phyloP scores from a whole-genome alignment of 2,888 invertebrate genomes.

The Pandemis cinnamomeana region DNA sequence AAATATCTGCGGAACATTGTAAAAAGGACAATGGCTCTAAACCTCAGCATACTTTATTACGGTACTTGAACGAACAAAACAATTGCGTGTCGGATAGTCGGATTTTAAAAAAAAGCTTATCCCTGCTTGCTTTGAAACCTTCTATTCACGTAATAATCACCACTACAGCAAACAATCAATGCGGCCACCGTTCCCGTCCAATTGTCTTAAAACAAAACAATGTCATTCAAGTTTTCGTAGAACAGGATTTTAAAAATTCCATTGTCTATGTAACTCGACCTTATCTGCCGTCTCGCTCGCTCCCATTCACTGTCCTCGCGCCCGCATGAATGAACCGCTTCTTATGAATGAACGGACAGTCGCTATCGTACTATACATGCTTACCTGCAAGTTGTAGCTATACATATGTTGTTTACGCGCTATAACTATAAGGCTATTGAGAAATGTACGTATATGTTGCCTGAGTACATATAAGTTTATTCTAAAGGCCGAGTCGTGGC shows the following conservation, averaged over 20 bases:
- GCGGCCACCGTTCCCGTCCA: slow-evolving; percentile 54
- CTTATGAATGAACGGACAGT: slow-evolving; percentile 82
- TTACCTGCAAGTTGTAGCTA: slow-evolving; percentile 60
- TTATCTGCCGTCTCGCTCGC: slow-evolving; percentile 74
- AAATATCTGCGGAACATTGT: not conserved
- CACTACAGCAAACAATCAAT: slow-evolving; percentile 59
- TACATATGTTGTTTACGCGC: slow-evolving; percentile 59
- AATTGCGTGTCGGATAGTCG: slow-evolving; percentile 19
- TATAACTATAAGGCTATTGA: slow-evolving; percentile 65
- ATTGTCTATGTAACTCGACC: slow-evolving; percentile 79
- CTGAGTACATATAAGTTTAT: slow-evolving; percentile 57
- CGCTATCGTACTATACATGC: slow-evolving; percentile 80
- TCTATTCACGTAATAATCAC: slow-evolving; percentile 42
- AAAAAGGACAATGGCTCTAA: not conserved
- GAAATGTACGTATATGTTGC: slow-evolving; percentile 47
- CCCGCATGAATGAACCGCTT: slow-evolving; percentile 82
- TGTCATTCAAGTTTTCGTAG: slow-evolving; percentile 70
- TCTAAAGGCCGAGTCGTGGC: slow-evolving; percentile 58
- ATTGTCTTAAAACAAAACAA: slow-evolving; percentile 76
- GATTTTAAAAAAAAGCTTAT: not conserved
- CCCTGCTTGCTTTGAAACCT: not conserved
- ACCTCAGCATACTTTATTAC: not conserved
- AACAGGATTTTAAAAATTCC: slow-evolving; percentile 72
- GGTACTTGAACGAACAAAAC: slow-evolving; percentile 18
- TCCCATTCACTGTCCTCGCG: slow-evolving; percentile 78